phyloP scores from a whole-genome alignment of 92 coral and sea anemone species.

The Nematostella vectensis region DNA sequence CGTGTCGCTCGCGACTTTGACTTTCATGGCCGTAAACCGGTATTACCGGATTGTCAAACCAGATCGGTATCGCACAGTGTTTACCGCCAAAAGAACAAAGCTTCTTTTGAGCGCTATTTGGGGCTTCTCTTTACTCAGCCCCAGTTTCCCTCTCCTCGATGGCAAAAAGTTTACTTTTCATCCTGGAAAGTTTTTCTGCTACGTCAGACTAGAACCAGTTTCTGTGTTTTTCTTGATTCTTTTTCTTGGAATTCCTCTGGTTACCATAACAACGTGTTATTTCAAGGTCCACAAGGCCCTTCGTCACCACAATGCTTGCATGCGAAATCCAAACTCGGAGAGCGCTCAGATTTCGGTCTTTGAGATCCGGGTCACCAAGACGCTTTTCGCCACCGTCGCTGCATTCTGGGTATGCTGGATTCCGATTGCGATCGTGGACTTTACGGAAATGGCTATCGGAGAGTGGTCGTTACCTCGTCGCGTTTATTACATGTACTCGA shows the following conservation, averaged over 20 bases:
- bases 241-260: slow-evolving; percentile 29
- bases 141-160: not conserved
- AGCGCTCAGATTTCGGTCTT: not conserved
- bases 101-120: slow-evolving; percentile 19
- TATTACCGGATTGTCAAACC: slow-evolving; percentile 41
- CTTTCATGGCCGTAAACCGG: slow-evolving; percentile 48
- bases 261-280: slow-evolving; percentile 31
- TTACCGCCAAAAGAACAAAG: slow-evolving; percentile 19
- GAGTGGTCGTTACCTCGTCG: slow-evolving; percentile 31
- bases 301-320: slow-evolving; percentile 12
- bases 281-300: slow-evolving; percentile 21
- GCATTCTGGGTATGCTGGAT: slow-evolving; percentile 38
- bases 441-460: slow-evolving; percentile 31
- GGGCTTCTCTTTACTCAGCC: slow-evolving; percentile 6
- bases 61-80: slow-evolving; percentile 22
- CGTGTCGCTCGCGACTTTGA: slow-evolving; percentile 18
- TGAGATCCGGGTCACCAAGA: slow-evolving; percentile 30
- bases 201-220: slow-evolving; percentile 11
- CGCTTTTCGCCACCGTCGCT: slow-evolving; percentile 29
- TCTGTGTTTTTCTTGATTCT: slow-evolving; percentile 22
- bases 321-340: not conserved
- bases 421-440: slow-evolving; percentile 26
- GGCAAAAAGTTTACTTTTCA: slow-evolving; percentile 34
- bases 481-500: slow-evolving; percentile 20
- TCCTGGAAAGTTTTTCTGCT: slow-evolving; percentile 56